Conservation (phyloP, 2,797 vertebrate species). For the Moxostoma hubbsi region DNA sequence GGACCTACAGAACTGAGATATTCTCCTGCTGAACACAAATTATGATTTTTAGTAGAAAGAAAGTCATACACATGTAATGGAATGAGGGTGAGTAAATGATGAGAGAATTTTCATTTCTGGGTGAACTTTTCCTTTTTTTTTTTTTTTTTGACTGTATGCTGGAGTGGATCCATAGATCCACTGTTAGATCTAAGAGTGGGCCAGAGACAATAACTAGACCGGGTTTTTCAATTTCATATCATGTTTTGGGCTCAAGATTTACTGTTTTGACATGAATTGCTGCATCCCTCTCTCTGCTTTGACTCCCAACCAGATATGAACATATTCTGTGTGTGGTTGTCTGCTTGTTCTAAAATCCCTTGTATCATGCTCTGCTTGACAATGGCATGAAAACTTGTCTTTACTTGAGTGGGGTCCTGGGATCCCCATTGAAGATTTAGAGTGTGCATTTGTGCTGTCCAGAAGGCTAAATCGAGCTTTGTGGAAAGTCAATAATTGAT, state of each 20-base stretch:
- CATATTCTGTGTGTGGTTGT: neutral
- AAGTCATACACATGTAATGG: too few relatives aligned
- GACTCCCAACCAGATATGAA: constrained; percentile 5
- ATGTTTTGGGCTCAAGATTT: neutral
- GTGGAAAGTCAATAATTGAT: constrained; percentile 19
- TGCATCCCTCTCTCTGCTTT: constrained; percentile 2
- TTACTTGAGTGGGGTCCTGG: constrained; percentile 33
- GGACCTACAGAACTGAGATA: too few relatives aligned
- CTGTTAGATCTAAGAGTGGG: neutral
- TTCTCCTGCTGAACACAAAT: too few relatives aligned
- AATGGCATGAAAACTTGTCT: constrained; percentile 64
- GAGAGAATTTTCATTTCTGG: too few relatives aligned
- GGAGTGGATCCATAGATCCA: neutral
- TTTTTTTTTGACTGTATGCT: neutral
- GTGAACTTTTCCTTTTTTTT: too few relatives aligned
- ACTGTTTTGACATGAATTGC: constrained; percentile 10
- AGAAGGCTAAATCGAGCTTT: neutral
- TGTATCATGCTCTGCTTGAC: constrained; percentile 51
- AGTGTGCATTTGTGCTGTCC: neutral
- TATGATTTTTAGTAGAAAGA: too few relatives aligned
- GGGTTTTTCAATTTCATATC: neutral
- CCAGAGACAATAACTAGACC: neutral
- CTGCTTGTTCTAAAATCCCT: constrained; percentile 48
- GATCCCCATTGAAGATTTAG: neutral
- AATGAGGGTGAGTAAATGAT: too few relatives aligned